Conservation (phyloP, 2,113 vertebrate genomes). For the Channa maculata region DNA sequence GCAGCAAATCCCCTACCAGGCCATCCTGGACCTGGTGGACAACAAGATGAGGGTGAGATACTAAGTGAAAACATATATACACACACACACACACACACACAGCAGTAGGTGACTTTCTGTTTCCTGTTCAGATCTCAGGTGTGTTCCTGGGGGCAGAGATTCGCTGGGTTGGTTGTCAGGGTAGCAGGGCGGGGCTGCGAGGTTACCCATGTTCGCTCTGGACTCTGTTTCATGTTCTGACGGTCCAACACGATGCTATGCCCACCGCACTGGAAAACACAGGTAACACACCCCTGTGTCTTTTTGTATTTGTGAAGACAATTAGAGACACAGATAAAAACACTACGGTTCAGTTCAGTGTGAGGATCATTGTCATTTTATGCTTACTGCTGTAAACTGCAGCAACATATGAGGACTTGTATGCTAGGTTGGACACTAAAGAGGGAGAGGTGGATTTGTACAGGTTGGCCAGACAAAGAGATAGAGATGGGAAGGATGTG, state of each 20-base stretch:
- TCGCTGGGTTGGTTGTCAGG: conserved; percentile 93
- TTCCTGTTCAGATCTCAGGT: conserved; percentile 89
- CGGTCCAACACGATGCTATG: conserved; percentile 82
- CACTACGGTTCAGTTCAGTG: too few relatives aligned
- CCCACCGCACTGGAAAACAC: conserved; percentile 86
- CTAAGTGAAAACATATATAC: not conserved
- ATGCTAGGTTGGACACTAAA: too few relatives aligned
- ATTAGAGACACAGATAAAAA: too few relatives aligned
- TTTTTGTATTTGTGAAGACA: too few relatives aligned
- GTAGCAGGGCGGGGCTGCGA: conserved; percentile 88
- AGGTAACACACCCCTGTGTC: conserved; percentile 75
- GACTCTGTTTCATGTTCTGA: conserved; percentile 92
- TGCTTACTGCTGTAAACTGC: too few relatives aligned
- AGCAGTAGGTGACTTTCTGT: conserved; percentile 15
- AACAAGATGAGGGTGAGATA: conserved; percentile 94
- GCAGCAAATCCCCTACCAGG: conserved; percentile 92
- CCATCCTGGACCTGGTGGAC: conserved; percentile 94
- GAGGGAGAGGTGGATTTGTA: too few relatives aligned
- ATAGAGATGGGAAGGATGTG: too few relatives aligned
- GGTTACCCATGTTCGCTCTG: conserved; percentile 95
- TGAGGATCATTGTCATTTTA: too few relatives aligned
- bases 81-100: not conserved
- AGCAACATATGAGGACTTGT: too few relatives aligned
- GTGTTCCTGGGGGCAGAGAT: conserved; percentile 86
- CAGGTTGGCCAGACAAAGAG: too few relatives aligned